Base-by-base conservation (phyloP, 1,140 invertebrate species). In the Drosophila mojavensis region DNA sequence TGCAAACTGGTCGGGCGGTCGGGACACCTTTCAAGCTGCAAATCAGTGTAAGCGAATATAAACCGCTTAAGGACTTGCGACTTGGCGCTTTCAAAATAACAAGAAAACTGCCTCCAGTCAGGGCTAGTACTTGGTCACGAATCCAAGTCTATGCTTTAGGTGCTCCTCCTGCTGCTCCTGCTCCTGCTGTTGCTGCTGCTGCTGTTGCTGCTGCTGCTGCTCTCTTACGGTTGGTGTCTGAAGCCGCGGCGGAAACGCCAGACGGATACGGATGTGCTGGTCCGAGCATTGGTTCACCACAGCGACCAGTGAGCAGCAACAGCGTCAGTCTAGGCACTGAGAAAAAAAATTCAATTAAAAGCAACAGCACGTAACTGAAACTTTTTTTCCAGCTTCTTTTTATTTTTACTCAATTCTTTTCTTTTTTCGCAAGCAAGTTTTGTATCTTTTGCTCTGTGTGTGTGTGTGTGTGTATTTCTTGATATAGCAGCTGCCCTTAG, bases 351-450 rank as follows among this genome's bases (percentile, higher is more conserved):
- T 90, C 86, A 90, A 90, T 90, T 90, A 90, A 90, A 90, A 90
- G 88, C 88, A 90, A 90, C 86, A 90, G 88, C 86, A 90, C 86
- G 86, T 90, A 90, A 90, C 79, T 86, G 82, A 90, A 90, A 90
- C 82, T 90, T 90, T 90, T 86, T 78, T 66, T 47, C 6, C 63
- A 78, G 66, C 73, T 75, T 53, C 54, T 67, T 66, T 47, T 66
- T 41, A 17, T 64, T 72, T 45, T 74, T 69, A 36, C 33, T 36
- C 41, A 59, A 15, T 47, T 43, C 65, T 54, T 47, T 83, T 66
- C 63, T 47, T 17, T 74, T 64, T 24, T 24, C 20, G 1, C 20
- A 1, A 24, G 75, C 83, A 82, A 86, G 82, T 86, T 86, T 86
- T 86, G 83, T 88, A 88, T 86, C 83, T 88, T 83, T 88, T 71